Evolutionary conservation across 1,140 invertebrate species (phyloP), one percentile per base, ranked within the genome.

Genomic region (Psilanteris sp.): DNA sequence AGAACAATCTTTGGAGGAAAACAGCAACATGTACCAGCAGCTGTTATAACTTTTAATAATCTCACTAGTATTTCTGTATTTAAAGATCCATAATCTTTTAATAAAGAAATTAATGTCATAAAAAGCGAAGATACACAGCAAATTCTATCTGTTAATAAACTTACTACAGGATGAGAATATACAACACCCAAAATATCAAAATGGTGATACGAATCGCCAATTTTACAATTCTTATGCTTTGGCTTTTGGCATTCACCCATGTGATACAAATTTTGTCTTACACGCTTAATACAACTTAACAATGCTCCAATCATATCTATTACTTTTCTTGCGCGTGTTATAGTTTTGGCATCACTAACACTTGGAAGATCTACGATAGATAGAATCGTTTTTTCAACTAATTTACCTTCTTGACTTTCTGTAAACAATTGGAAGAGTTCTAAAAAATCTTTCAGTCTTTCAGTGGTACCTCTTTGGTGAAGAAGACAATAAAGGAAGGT

Each of bases 21-120:
- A 78, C 92, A 93, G 54, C 92, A 93, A 76, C 92, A 93, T 0
- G 90, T 91, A 3, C 92, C 92, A 36, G 89, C 90, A 5, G 83
- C 81, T 8, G 89, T 87, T 83, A 90, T 90, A 1, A 90, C 89
- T 46, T 89, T 89, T 1, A 92, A 81, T 4, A 92, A 71, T 59
- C 90, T 87, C 8, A 89, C 77, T 26, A 89, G 82, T 1, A 92
- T 64, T 10, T 89, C 86, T 1, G 73, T 70, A 3, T 76, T 59
- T 4, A 88, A 87, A 0, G 84, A 80, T 3, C 89, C 79, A 0
- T 88, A 78, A 11, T 90, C 86, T 6, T 89, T 85, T 1, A 91
- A 77, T 0, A 92, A 80, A 11, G 88, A 87, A 0, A 88, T 84
- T 0, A 93, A 79, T 1, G 89, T 90, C 73, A 89, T 90, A 59